phyloP scores from a whole-genome alignment of 2,797 vertebrate genomes.

The Muraenolepis orangiensis region DNA sequence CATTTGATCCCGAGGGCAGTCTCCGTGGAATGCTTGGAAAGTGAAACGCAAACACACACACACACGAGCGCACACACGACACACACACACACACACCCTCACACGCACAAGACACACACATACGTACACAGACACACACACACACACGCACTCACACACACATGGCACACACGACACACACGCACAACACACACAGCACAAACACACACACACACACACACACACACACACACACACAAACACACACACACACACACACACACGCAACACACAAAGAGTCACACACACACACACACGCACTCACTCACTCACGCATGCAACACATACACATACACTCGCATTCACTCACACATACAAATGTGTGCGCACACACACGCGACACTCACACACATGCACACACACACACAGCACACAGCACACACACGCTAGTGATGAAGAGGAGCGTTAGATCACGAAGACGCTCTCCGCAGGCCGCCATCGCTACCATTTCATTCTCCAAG shows the following conservation, averaged over 20 bases:
- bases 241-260: not conserved
- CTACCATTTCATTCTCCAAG: not conserved
- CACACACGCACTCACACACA: too few relatives aligned
- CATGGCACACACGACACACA: constrained; percentile 1
- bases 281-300: too few relatives aligned
- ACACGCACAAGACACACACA: constrained; percentile 1
- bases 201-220: too few relatives aligned
- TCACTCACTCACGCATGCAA: too few relatives aligned
- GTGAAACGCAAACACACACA: not conserved
- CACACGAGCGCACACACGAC: not conserved
- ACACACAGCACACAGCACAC: not conserved
- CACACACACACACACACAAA: not conserved
- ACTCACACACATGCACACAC: constrained; percentile 1
- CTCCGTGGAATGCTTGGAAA: not conserved
- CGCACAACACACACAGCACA: constrained; percentile 3
- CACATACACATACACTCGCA: not conserved
- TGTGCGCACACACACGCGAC: not conserved
- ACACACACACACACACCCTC: constrained; percentile 2
- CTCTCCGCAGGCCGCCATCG: too few relatives aligned
- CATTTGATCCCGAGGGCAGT: not conserved
- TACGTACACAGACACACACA: not conserved
- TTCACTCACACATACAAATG: not conserved
- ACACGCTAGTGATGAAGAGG: constrained; percentile 11
- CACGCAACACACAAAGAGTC: not conserved
- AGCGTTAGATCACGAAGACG: too few relatives aligned